Evolutionary conservation across 2,113 vertebrate species (phyloP), one percentile per base, ranked within the genome.

Genomic region (Ceyx margarethae): DNA sequence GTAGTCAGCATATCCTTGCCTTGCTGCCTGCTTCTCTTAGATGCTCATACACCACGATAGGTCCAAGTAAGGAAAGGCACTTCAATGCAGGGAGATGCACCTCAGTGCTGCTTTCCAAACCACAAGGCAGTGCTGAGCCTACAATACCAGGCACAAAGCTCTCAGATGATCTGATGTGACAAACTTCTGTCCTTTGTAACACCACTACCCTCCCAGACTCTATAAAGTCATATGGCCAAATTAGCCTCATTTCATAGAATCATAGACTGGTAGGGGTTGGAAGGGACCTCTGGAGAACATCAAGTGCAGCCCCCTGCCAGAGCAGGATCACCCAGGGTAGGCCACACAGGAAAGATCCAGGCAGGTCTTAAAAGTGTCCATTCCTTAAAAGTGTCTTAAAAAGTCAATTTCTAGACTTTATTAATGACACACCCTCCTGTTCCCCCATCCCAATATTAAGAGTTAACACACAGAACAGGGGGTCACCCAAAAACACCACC

Each of bases 91-190:
- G 0, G 0, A 68, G 33, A 78, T 29, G 13, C 11, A 43, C 22
- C 48, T 50, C 43, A 54, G 7, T 16, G 8, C 48, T 42, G 43
- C 60, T 81, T 68, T 68, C 67, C 48, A 60, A 31, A 64, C 43
- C 26, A 23, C 15, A 33, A 51, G 45, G 54, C n/a, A 72, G 15
- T 29, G 42, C 6, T 3, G 8, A 77, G 18, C 33, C 50, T 77
- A 48, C 19, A 73, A 13, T 29, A 57, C 0, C 53, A 21, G 25
- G 25, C 43, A 28, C 9, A 17, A 5, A 51, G 50, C 61, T 81
- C 25, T 29, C 19, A 57, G 16, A 9, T 0, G 0, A 28, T 35
- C 50, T 42, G 25, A n/a, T 0, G 1, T 3, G n/a, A 42, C 58
- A 18, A 42, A 48, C 22, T 74, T 35, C 20, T 46, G 33, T 50